Evolutionary conservation across 2,888 invertebrate species (phyloP), one percentile per base, ranked within the genome.

Genomic region (Acanthococcus lagerstroemiae): DNA sequence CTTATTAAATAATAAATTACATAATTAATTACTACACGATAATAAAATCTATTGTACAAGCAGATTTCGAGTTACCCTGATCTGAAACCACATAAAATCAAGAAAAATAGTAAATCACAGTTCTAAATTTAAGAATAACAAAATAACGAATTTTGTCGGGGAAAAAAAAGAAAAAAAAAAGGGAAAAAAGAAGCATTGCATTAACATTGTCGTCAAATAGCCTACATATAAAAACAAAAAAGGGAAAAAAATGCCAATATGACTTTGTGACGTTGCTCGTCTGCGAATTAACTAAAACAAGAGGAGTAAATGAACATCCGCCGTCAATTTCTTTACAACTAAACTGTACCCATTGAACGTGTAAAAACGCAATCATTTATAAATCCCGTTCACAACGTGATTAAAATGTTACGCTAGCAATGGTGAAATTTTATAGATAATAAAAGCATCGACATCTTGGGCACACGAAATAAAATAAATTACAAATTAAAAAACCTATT

Each of bases 61-160:
- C n/a, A 60, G 48, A 60, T 48, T 58, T 58, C 25, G n/a, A 7
- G 46, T 48, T 27, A 60, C 60, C 45, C 46, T 60, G 45, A 60
- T 19, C 60, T 60, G 60, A 60, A 46, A n/a, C n/a, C n/a, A 60
- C 26, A 60, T 17, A 46, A 45, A 60, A 17, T 48, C 24, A 60
- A 46, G 46, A 27, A 60, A 60, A 60, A 45, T 17, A 25, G n/a
- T n/a, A 60, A 60, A 60, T 60, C 60, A 60, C 60, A 60, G 60
- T 60, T 48, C 60, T 60, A 60, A 19, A 60, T 27, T 60, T 17
- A 60, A 48, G 60, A 25, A 60, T 60, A 60, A 60, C 60, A 60
- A 60, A 25, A 48, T 26, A 27, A 37, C 55, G 30, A 25, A 25
- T 44, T 30, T 24, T 17, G 19, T 17, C 6, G n/a, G 6, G 19